These are phyloP conservation scores for Sylvietta virens DNA, from an alignment of 2,113 vertebrate species.

Conservation along the genomic window DNA sequence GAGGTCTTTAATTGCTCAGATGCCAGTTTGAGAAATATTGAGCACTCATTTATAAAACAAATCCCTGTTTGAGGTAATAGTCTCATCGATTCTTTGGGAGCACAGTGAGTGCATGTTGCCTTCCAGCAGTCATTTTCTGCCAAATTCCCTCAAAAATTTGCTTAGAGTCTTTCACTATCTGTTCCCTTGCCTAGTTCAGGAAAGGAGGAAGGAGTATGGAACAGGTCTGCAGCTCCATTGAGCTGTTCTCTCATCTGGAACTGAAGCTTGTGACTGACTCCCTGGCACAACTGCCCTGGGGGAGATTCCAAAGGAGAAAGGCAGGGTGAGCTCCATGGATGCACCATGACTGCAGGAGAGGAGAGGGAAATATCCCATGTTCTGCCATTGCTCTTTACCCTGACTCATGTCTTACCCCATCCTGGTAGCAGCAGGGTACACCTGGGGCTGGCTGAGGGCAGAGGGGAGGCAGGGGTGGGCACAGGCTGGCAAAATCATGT, in stretches of 20 bases:
- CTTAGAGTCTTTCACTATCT: neutral
- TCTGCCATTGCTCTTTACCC: neutral
- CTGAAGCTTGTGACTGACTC: neutral
- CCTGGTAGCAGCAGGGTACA: neutral
- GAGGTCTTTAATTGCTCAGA: neutral
- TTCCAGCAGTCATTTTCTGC: neutral
- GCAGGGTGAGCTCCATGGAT: neutral
- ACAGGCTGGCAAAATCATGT: neutral
- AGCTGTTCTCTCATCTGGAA: neutral
- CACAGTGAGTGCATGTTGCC: neutral
- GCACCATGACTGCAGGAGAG: neutral
- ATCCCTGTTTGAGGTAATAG: neutral
- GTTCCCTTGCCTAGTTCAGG: neutral
- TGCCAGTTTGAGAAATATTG: neutral
- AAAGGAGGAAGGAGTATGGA: neutral
- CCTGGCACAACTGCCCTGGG: neutral
- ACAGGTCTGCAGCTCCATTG: neutral
- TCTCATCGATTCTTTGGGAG: neutral
- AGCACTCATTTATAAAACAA: neutral
- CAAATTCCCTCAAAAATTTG: neutral
- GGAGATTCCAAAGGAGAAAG: neutral
- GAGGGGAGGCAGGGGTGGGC: neutral
- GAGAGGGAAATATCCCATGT: neutral
- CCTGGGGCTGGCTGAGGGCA: neutral
- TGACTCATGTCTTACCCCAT: neutral